Conservation (phyloP, 23 tunicate species). For the Styela plicata region DNA sequence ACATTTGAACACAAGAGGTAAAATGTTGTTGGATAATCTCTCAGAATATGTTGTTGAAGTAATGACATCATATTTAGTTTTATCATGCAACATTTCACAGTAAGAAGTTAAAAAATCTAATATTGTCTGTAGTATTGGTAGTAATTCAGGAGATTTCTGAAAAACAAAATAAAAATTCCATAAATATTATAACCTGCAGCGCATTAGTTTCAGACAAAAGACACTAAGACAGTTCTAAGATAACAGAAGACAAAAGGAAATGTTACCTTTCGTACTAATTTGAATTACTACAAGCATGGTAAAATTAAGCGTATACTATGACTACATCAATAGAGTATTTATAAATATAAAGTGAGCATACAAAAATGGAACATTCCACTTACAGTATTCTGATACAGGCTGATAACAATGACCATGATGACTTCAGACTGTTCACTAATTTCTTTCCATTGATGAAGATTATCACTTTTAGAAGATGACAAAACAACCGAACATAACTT, state of each 20-base stretch:
- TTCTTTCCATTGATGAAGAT: background rate
- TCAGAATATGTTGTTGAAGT: background rate
- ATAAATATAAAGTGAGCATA: no score
- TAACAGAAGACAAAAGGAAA: no score
- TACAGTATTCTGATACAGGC: background rate
- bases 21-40: background rate
- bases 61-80: background rate
- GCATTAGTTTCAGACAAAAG: no score
- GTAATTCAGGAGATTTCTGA: background rate
- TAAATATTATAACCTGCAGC: no score
- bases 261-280: no score
- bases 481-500: constrained; percentile 3
- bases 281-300: no score
- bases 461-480: background rate
- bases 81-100: background rate
- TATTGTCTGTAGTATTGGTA: background rate
- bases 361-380: no score
- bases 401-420: background rate
- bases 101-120: background rate
- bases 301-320: no score
- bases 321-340: no score
- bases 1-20: background rate
- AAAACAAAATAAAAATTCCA: no score
- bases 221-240: no score
- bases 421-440: background rate